These are phyloP conservation scores for Gymnogyps californianus DNA, from an alignment of 2,113 vertebrate species.

Conservation along the genomic window DNA sequence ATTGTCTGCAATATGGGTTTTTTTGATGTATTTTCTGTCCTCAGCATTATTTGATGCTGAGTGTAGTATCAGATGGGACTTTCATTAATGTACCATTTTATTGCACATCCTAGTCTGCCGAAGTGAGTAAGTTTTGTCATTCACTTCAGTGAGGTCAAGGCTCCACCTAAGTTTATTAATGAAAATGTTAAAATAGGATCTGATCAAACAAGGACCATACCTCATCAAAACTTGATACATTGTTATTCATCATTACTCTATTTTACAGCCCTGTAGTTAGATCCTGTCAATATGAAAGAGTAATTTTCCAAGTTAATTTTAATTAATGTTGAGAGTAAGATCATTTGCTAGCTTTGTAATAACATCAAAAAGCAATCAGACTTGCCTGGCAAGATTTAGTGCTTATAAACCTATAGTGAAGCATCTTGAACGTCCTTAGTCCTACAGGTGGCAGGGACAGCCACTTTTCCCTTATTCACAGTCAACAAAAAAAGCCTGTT, in stretches of 20 bases:
- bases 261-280: not conserved
- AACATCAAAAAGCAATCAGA: constrained; percentile 1
- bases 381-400: not conserved
- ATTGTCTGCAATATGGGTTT: not conserved
- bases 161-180: not conserved
- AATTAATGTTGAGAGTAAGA: constrained; percentile 14
- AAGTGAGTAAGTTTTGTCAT: not conserved
- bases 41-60: not conserved
- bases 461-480: not conserved
- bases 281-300: not conserved
- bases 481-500: not conserved
- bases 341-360: not conserved
- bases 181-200: not conserved
- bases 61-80: not conserved
- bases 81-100: not conserved
- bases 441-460: not conserved
- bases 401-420: not conserved
- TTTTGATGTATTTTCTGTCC: not conserved
- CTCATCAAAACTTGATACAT: not conserved
- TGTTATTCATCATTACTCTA: not conserved
- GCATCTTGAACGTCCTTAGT: not conserved
- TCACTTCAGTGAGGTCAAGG: not conserved
- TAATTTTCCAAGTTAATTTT: constrained; percentile 13
- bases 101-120: not conserved
- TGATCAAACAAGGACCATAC: not conserved